A percentile compares a stretch with the other conserved stretches of the same genome.
Conservation (phyloP, 2,797 vertebrate species). For the Staurois parvus region DNA sequence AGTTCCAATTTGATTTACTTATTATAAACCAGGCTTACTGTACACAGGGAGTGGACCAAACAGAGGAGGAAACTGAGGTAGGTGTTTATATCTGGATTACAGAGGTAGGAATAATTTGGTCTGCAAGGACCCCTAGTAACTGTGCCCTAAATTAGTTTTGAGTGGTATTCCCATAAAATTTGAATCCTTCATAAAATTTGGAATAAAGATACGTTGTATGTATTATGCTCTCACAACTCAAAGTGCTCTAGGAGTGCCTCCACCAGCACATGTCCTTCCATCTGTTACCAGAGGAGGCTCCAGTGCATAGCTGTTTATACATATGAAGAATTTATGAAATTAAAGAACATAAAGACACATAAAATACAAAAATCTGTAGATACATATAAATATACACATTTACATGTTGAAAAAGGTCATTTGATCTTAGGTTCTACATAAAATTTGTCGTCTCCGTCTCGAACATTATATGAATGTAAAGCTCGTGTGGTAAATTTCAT, state of each 20-base stretch:
- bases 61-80: no score
- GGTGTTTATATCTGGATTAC: not conserved
- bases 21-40: no score
- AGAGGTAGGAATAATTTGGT: not conserved
- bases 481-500: slow-evolving; percentile 89
- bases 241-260: not conserved
- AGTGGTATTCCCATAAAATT: not conserved
- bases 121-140: not conserved
- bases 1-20: no score
- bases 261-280: not conserved
- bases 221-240: not conserved
- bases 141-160: not conserved
- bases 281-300: not conserved
- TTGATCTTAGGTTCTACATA: slow-evolving; percentile 87
- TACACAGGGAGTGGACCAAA: no score
- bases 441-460: slow-evolving; percentile 94
- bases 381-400: slow-evolving; percentile 25
- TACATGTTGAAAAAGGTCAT: slow-evolving; percentile 67
- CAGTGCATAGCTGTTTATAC: slow-evolving; percentile 47
- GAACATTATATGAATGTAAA: slow-evolving; percentile 92
- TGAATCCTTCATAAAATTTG: slow-evolving; percentile 4
- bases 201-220: not conserved
- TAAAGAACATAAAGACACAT: slow-evolving; percentile 67
- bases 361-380: slow-evolving; percentile 65
- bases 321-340: slow-evolving; percentile 46